Evolutionary conservation across 2,797 vertebrate species (phyloP).

Genomic region (Varecia variegata): DNA sequence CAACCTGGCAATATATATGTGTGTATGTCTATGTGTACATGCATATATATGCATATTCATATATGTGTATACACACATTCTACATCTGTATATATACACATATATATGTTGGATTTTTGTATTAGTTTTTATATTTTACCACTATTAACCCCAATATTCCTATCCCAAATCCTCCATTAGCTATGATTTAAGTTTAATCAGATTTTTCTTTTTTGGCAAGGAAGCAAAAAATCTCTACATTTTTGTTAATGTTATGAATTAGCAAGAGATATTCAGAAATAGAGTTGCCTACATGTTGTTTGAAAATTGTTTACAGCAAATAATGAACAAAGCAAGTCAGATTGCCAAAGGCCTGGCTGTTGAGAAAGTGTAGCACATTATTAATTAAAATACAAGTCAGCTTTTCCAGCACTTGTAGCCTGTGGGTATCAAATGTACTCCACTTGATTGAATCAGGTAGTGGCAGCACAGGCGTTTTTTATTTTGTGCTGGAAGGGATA

Average conservation of each 20-base stretch:
- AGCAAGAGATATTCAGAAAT: constrained; percentile 82
- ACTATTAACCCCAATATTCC: background rate
- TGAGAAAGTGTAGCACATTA: constrained; percentile 93
- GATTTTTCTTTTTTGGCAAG: background rate
- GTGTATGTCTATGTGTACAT: background rate
- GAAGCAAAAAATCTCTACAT: constrained; percentile 28
- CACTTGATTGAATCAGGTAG: constrained; percentile 99
- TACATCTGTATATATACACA: background rate
- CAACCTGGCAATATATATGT: background rate
- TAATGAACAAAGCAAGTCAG: constrained; percentile 87
- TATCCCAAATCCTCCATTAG: background rate
- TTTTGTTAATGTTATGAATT: constrained; percentile 81
- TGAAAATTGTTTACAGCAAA: constrained; percentile 93
- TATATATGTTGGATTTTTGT: background rate
- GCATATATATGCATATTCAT: background rate
- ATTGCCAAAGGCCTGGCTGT: constrained; percentile 91
- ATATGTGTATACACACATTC: background rate
- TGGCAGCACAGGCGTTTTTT: constrained; percentile 92
- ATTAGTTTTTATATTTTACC: background rate
- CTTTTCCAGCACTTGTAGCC: constrained; percentile 90
- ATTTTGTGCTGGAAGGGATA: constrained; percentile 94
- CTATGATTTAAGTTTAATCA: constrained; percentile 61
- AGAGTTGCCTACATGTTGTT: constrained; percentile 87
- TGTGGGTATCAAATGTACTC: constrained; percentile 95
- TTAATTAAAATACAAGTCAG: constrained; percentile 99